phyloP scores from a whole-genome alignment of 1,140 invertebrate genomes.

The Drosophila equinoxialis region DNA sequence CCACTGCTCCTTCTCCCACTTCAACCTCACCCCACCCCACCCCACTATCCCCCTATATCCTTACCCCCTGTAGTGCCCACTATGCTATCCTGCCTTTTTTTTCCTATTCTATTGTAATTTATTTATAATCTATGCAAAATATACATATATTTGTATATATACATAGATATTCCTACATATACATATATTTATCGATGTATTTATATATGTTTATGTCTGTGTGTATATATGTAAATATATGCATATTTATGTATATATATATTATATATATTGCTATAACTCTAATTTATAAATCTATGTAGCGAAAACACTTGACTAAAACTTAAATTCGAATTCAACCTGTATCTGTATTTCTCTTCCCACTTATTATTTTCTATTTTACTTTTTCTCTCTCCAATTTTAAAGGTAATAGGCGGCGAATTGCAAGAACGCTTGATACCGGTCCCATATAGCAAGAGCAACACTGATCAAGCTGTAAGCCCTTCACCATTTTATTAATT shows the following conservation, averaged over 20 bases:
- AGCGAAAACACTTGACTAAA: constrained; percentile 15
- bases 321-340: constrained; percentile 44
- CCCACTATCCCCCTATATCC: neutral
- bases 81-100: constrained; percentile 17
- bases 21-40: constrained; percentile 1
- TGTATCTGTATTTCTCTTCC: constrained; percentile 58
- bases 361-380: constrained; percentile 74
- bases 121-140: constrained; percentile 19
- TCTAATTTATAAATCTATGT: constrained; percentile 19
- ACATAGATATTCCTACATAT: no score
- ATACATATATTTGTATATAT: neutral
- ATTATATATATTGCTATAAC: constrained; percentile 16
- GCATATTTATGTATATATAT: constrained; percentile 4
- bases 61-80: constrained; percentile 9
- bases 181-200: neutral
- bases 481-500: constrained; percentile 60
- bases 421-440: constrained; percentile 99
- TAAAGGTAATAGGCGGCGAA: constrained; percentile 99
- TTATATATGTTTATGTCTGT: neutral
- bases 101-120: constrained; percentile 27
- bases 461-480: constrained; percentile 99
- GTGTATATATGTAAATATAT: constrained; percentile 2
- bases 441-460: constrained; percentile 99
- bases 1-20: constrained; percentile 8
- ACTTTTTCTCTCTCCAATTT: constrained; percentile 66